A percentile compares a stretch with the other conserved stretches of the same genome.
Conservation (phyloP, 2,113 vertebrate genomes). For the Castor canadensis region DNA sequence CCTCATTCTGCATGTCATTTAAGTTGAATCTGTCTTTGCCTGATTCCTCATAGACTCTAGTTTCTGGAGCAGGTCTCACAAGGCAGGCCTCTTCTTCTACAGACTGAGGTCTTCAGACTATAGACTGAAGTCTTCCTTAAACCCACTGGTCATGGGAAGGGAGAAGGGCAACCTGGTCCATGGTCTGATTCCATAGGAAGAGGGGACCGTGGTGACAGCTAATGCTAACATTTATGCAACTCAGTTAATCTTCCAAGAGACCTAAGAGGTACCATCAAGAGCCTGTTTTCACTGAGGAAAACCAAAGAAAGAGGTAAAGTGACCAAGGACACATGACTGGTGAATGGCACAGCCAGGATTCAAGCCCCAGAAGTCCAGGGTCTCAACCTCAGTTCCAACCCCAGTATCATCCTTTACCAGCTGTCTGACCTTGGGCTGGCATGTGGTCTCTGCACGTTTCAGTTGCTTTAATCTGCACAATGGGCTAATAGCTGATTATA, state of each 20-base stretch:
- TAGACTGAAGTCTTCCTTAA: background rate
- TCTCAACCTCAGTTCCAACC: accelerated
- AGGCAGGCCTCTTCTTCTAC: background rate
- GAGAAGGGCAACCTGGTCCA: accelerated
- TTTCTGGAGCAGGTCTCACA: background rate
- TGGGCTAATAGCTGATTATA: background rate
- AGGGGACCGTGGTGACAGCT: accelerated
- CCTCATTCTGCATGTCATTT: background rate
- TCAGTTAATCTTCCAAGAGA: background rate
- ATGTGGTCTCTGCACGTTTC: accelerated
- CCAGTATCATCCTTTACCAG: background rate
- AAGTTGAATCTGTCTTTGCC: background rate
- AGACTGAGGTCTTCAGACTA: background rate
- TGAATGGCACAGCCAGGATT: background rate
- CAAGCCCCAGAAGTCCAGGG: background rate
- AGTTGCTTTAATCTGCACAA: background rate
- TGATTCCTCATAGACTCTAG: background rate
- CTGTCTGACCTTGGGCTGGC: background rate
- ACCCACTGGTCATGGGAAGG: no score
- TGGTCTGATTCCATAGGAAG: background rate
- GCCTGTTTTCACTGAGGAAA: background rate
- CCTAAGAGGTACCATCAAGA: background rate
- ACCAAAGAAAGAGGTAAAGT: background rate
- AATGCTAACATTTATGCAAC: accelerated
- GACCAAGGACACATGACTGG: background rate